Conservation (phyloP, 2,113 vertebrate species). For the Cepphus grylle region DNA sequence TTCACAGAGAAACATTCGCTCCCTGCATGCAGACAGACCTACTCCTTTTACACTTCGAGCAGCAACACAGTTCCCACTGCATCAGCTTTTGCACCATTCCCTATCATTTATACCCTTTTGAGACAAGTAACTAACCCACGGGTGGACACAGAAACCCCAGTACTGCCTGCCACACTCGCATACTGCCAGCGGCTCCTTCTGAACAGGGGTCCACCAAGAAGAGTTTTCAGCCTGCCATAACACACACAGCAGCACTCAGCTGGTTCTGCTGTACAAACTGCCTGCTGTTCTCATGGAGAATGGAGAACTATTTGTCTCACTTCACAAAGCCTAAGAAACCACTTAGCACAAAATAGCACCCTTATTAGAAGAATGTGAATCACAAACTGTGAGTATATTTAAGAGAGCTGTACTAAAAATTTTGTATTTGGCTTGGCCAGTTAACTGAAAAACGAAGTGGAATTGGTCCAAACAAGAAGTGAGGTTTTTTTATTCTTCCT, state of each 20-base stretch:
- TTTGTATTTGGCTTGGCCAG: not conserved
- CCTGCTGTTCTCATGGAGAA: constrained; percentile 2
- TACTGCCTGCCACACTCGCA: not conserved
- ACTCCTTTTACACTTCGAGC: not conserved
- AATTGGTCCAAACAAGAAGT: constrained; percentile 25
- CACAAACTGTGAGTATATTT: constrained; percentile 2
- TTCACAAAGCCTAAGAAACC: constrained; percentile 28
- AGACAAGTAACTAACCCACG: not conserved
- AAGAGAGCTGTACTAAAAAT: not conserved
- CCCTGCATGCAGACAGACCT: not conserved
- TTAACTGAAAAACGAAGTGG: constrained; percentile 29
- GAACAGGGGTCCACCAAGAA: not conserved
- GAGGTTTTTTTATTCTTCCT: not conserved
- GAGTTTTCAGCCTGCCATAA: not conserved
- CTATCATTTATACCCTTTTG: not conserved
- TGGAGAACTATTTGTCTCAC: not conserved
- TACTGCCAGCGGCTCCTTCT: not conserved
- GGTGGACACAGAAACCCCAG: not conserved
- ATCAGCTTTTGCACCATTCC: not conserved
- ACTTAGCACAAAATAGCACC: not conserved
- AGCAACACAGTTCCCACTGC: not conserved
- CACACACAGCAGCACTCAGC: not conserved
- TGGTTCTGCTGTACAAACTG: not conserved
- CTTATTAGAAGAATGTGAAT: constrained; percentile 13
- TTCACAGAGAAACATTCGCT: not conserved